Percentiles rank a stretch among this genome's conserved stretches.
Conservation (phyloP, 1,140 invertebrate species). For the Bemisia tabaci region DNA sequence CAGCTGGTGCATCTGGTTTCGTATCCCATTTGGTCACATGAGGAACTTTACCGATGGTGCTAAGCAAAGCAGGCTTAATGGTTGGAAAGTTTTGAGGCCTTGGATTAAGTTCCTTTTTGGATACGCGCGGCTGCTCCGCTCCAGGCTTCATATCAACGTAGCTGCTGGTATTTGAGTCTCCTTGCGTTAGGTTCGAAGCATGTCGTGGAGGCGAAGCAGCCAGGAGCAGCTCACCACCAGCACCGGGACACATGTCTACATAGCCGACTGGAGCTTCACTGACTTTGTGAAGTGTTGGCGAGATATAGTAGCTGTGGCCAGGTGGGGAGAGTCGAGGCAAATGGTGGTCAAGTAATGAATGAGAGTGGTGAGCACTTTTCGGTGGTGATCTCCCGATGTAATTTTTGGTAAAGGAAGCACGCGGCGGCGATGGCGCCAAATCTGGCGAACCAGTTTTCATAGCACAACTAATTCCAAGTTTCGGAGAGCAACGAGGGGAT, state of each 20-base stretch:
- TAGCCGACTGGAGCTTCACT: conserved; percentile 23
- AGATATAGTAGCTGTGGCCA: conserved; percentile 8
- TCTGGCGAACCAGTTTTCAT: conserved; percentile 7
- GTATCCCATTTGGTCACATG: not conserved
- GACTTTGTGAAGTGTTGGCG: conserved; percentile 18
- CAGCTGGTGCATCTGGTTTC: not conserved
- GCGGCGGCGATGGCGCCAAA: conserved; percentile 14
- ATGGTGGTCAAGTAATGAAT: conserved; percentile 14
- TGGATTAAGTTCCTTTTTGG: not conserved
- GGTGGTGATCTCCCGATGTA: conserved; percentile 22
- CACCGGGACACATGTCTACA: conserved; percentile 25
- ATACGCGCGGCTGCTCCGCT: not conserved
- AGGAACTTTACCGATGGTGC: not conserved
- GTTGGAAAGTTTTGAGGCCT: not conserved
- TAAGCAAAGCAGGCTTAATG: not conserved
- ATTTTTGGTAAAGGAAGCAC: conserved; percentile 7
- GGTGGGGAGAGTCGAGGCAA: conserved; percentile 1
- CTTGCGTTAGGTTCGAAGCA: not conserved
- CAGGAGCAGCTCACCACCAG: conserved; percentile 11
- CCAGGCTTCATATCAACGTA: conserved; percentile 35
- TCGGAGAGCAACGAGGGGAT: conserved; percentile 21
- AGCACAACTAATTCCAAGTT: conserved; percentile 12
- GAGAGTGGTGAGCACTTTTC: conserved; percentile 7
- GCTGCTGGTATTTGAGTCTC: conserved; percentile 1
- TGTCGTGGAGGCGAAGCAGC: conserved; percentile 14